Conservation (phyloP, 2,888 invertebrate species). For the Strigamia maritima region DNA sequence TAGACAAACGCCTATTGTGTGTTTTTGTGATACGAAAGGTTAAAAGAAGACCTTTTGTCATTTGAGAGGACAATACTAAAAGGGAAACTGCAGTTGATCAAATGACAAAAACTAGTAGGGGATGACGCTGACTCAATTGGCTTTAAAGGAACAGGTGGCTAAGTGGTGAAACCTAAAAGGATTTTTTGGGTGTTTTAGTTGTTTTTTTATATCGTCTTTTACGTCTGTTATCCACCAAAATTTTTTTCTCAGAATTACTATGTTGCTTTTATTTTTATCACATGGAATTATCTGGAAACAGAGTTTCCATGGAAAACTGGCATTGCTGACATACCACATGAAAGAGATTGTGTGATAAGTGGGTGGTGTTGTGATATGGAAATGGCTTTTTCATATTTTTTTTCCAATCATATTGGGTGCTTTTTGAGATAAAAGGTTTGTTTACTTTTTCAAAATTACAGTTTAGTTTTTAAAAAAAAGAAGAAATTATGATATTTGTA, state of each 20-base stretch:
- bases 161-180: background rate
- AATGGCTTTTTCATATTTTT: background rate
- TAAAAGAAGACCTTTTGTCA: constrained; percentile 3
- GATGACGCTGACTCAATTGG: background rate
- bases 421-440: background rate
- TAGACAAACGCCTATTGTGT: constrained; percentile 1
- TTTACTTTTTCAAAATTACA: too few relatives aligned
- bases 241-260: background rate
- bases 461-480: background rate
- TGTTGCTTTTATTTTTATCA: constrained; percentile 13
- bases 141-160: background rate
- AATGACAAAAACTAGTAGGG: constrained; percentile 5
- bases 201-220: background rate
- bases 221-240: background rate
- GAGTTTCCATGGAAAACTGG: background rate
- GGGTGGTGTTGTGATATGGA: constrained; percentile 1
- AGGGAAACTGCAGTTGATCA: background rate
- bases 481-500: background rate
- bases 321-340: constrained; percentile 13
- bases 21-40: background rate
- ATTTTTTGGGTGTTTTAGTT: background rate
- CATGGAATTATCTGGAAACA: background rate
- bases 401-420: background rate
- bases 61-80: background rate
- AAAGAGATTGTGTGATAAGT: constrained; percentile 3